Evolutionary conservation across 2,888 invertebrate species (phyloP), one percentile per base, ranked within the genome.

Genomic region (Homarus gammarus): DNA sequence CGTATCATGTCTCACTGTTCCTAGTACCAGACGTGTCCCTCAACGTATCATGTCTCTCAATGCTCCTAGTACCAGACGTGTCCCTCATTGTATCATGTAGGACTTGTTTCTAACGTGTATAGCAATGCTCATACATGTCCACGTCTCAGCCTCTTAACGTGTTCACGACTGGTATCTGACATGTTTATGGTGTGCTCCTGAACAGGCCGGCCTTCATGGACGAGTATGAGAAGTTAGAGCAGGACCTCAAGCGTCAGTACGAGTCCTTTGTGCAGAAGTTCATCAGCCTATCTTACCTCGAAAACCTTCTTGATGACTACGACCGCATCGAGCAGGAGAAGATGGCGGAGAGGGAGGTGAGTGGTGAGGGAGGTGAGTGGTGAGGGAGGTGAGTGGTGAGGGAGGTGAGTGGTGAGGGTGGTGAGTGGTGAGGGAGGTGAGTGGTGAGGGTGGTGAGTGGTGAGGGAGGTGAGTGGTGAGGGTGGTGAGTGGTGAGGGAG

Each of bases 151-250:
- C 18, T n/a, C n/a, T n/a, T 68, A 68, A 44, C 44, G 44, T 44
- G 12, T 44, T 44, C 44, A 12, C 12, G 44, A 44, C 44, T 5
- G 5, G 44, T 44, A 44, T 8, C 44, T 5, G 12, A 44, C 44
- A 12, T 8, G 44, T 44, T 40, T 38, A 2, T 68, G 1, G 22
- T 51, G 5, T 49, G n/a, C 36, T 38, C 61, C 44, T 6, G 0
- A n/a, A n/a, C 87, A 87, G 87, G 51, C 81, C 87, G 22, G 99
- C 98, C 0, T 99, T 99, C 94, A 96, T 99, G 95, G 98, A 98
- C 93, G 99, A 99, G 94, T 97, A 98, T 94, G 97, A 98, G 90
- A 96, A 96, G 78, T 95, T 98, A 84, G 99, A 99, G 94, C 94
- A 95, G 70, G 98, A 98, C 93, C 94, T 99, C 31, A 96, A 97